phyloP scores from a whole-genome alignment of 2,113 vertebrate species.

The Nematolebias whitei region DNA sequence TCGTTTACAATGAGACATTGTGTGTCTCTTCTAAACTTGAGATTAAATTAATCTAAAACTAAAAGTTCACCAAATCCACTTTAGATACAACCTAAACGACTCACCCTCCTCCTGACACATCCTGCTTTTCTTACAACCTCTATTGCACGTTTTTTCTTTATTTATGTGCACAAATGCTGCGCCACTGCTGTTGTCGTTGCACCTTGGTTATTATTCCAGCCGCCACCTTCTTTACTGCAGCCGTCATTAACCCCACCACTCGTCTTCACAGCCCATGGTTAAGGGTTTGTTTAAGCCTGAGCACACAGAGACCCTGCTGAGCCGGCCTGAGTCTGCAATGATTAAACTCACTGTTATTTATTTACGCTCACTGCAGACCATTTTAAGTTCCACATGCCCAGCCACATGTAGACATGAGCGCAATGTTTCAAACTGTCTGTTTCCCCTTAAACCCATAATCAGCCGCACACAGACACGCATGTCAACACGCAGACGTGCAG shows the following conservation, averaged over 20 bases:
- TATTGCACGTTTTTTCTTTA: too few relatives aligned
- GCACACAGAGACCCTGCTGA: constrained; percentile 26
- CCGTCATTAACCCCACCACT: constrained; percentile 42
- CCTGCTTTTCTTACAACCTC: too few relatives aligned
- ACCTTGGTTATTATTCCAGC: too few relatives aligned
- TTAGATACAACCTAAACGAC: too few relatives aligned
- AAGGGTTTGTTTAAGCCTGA: constrained; percentile 38
- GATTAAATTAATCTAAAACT: too few relatives aligned
- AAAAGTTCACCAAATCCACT: too few relatives aligned
- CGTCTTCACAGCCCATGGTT: constrained; percentile 20
- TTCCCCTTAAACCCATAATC: too few relatives aligned
- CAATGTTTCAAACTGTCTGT: not conserved
- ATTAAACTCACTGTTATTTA: constrained; percentile 49
- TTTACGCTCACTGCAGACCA: constrained; percentile 40
- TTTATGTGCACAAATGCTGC: constrained; percentile 2
- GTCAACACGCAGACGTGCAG: constrained; percentile 22
- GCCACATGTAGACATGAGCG: constrained; percentile 28
- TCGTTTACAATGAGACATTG: too few relatives aligned
- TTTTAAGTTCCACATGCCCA: constrained; percentile 35
- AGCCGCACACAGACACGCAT: constrained; percentile 9
- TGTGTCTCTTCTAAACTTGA: too few relatives aligned
- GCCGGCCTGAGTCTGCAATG: constrained; percentile 34
- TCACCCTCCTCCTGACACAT: too few relatives aligned
- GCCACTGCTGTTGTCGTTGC: constrained; percentile 25
- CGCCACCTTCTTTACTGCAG: constrained; percentile 37